Percentiles rank a stretch among this genome's conserved stretches.
phyloP scores from a whole-genome alignment of 1,140 invertebrate species.

The Aphelenchoides fujianensis region DNA sequence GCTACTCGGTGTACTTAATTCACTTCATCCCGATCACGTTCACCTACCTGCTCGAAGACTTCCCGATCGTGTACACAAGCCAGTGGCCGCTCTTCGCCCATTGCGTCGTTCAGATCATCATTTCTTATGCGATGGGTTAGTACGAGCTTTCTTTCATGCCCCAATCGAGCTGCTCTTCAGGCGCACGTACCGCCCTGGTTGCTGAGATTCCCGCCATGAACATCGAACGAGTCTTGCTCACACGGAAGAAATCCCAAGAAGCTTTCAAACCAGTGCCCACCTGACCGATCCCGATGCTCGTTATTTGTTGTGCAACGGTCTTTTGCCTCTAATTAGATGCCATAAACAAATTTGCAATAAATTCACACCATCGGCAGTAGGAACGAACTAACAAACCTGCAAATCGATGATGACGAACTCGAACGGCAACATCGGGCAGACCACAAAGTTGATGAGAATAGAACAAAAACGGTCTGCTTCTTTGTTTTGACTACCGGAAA shows the following conservation, averaged over 20 bases:
- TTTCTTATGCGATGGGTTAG: constrained; percentile 41
- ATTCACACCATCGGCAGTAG: too few relatives aligned
- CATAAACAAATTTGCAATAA: too few relatives aligned
- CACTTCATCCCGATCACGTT: constrained; percentile 47
- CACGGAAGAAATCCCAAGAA: background rate
- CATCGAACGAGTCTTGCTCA: constrained; percentile 43
- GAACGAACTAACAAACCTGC: too few relatives aligned
- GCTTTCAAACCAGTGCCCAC: background rate
- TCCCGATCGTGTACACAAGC: constrained; percentile 36
- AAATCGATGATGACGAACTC: too few relatives aligned
- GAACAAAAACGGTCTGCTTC: too few relatives aligned
- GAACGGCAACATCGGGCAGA: too few relatives aligned
- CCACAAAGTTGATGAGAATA: too few relatives aligned
- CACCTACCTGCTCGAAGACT: constrained; percentile 42
- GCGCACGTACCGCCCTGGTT: constrained; percentile 29
- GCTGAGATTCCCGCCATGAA: constrained; percentile 44
- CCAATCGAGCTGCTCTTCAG: background rate
- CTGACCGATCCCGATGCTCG: too few relatives aligned
- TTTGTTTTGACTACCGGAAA: too few relatives aligned
- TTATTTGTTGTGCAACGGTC: too few relatives aligned
- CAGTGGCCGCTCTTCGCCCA: constrained; percentile 33
- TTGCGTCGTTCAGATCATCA: constrained; percentile 42
- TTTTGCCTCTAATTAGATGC: too few relatives aligned
- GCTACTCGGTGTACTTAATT: constrained; percentile 47
- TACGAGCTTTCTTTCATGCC: too few relatives aligned